Base-by-base conservation (phyloP, 2,113 vertebrate genomes). In the Reinhardtius hippoglossoides region DNA sequence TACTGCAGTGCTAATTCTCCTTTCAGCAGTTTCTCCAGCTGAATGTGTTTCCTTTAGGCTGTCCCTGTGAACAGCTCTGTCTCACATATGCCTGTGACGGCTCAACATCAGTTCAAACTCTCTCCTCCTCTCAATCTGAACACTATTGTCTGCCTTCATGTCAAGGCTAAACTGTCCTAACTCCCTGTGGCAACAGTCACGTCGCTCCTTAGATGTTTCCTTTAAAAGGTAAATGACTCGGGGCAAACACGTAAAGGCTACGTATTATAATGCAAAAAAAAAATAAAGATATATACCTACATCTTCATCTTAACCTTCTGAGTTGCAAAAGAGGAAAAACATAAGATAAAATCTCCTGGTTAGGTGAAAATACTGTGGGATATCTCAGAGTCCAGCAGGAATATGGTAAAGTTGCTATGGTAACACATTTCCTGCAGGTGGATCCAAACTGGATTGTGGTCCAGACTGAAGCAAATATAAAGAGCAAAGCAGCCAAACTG, bases 1-100 rank as follows among this genome's bases (percentile, higher is more conserved):
- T 46, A 27, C 57, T n/a, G 58, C 23, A 9, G 52, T 0, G 5
- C 66, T 82, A 71, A 82, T 65, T 76, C 65, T 50, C 50, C 67
- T 79, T 69, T 82, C 23, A 69, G 18, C 27, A 50, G 37, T 42
- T 75, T 82, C 44, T 60, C 26, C 31, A 70, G 13, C 50, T 73
- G 57, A 59, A 62, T 50, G 26, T 24, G 56, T 71, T 80, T 77
- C 72, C 69, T 77, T 52, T 3, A 60, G 70, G 60, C 35, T 2
- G 48, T 62, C 24, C 62, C 20, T 56, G 31, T 71, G 71, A 75
- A 67, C 69, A 85, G 31, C 35, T 18, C 21, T n/a, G 4, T 62
- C 67, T 76, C 46, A 44, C 57, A 59, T 2, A 2, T 4, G 64
- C 50, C 63, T 59, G 68, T 44, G 44, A 59, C 44, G 59, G 75